A percentile compares a stretch with the other conserved stretches of the same genome.
These are phyloP conservation scores for Drosophila longiperda DNA, from an alignment of 2,888 invertebrate species.

Conservation along the genomic window DNA sequence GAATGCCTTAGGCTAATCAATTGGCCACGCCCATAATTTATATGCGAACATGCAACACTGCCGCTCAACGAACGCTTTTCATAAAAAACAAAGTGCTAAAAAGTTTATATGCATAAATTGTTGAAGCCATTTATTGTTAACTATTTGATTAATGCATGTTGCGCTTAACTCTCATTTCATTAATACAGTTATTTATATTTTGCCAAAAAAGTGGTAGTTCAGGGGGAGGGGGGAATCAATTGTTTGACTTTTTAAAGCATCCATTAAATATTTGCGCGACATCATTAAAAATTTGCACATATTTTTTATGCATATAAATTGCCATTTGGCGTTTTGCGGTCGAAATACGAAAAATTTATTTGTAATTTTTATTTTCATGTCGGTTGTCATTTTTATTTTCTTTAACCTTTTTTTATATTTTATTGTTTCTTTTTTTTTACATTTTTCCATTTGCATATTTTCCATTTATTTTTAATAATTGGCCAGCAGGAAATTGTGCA, in stretches of 20 bases:
- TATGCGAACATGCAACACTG: slow-evolving; percentile 4
- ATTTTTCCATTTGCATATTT: slow-evolving; percentile 59
- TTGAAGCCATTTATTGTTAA: slow-evolving; percentile 29
- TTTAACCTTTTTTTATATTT: slow-evolving; percentile 6
- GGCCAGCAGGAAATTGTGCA: slow-evolving; percentile 56
- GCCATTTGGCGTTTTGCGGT: slow-evolving; percentile 69
- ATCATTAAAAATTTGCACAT: slow-evolving; percentile 57
- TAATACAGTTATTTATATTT: slow-evolving; percentile 28
- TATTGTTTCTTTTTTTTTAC: slow-evolving; percentile 1
- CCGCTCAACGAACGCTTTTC: neutral
- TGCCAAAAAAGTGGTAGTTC: too few species aligned
- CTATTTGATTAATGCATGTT: slow-evolving; percentile 42
- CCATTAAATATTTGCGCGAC: slow-evolving; percentile 45
- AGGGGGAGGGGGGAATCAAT: neutral
- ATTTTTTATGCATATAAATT: slow-evolving; percentile 66
- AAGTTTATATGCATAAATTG: slow-evolving; percentile 5
- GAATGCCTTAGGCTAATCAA: slow-evolving; percentile 18
- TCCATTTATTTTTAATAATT: slow-evolving; percentile 64
- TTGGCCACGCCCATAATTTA: slow-evolving; percentile 28
- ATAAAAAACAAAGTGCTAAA: neutral
- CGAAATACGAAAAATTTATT: slow-evolving; percentile 35
- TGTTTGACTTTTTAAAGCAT: slow-evolving; percentile 42
- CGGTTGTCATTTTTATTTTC: slow-evolving; percentile 4
- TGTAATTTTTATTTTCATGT: slow-evolving; percentile 8
- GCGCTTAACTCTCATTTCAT: slow-evolving; percentile 29